phyloP scores from a whole-genome alignment of 2,888 invertebrate species.

The Lochmaea crataegi region DNA sequence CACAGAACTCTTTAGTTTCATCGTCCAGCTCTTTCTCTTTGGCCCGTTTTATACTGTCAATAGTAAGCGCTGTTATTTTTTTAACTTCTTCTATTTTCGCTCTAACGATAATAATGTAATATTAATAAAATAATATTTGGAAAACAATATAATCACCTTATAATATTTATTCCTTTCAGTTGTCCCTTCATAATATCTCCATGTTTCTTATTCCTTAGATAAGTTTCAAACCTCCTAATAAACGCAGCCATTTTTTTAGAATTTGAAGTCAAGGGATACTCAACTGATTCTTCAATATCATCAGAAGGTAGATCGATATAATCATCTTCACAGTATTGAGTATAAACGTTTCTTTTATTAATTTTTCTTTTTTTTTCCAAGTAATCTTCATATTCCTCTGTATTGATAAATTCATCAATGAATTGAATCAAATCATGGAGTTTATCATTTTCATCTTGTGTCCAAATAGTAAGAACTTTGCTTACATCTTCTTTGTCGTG shows the following conservation, averaged over 20 bases:
- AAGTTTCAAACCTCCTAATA: constrained; percentile 45
- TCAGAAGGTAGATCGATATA: constrained; percentile 27
- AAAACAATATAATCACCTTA: constrained; percentile 40
- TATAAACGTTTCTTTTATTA: constrained; percentile 30
- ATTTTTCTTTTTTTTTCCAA: constrained; percentile 43
- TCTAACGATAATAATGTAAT: background rate
- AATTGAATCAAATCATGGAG: constrained; percentile 43
- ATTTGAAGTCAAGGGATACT: constrained; percentile 45
- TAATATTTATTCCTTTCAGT: constrained; percentile 44
- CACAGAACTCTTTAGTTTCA: constrained; percentile 30
- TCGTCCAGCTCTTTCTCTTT: constrained; percentile 18
- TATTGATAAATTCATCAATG: constrained; percentile 49
- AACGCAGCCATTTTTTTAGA: constrained; percentile 48
- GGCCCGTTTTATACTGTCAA: constrained; percentile 6
- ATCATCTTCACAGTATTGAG: constrained; percentile 44
- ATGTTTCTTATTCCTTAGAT: constrained; percentile 37
- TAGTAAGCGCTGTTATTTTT: constrained; percentile 30
- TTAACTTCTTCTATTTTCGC: constrained; percentile 46
- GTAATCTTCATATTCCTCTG: constrained; percentile 49
- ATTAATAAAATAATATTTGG: no score
- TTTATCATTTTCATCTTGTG: constrained; percentile 33
- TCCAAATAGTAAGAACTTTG: constrained; percentile 4
- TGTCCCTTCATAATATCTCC: constrained; percentile 39
- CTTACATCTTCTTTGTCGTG: background rate
- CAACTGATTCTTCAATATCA: constrained; percentile 18